Percentiles rank a stretch among this genome's conserved stretches.
Evolutionary conservation across 2,888 invertebrate genomes (phyloP).

Genomic region (Disparrhopalites patrizii): DNA sequence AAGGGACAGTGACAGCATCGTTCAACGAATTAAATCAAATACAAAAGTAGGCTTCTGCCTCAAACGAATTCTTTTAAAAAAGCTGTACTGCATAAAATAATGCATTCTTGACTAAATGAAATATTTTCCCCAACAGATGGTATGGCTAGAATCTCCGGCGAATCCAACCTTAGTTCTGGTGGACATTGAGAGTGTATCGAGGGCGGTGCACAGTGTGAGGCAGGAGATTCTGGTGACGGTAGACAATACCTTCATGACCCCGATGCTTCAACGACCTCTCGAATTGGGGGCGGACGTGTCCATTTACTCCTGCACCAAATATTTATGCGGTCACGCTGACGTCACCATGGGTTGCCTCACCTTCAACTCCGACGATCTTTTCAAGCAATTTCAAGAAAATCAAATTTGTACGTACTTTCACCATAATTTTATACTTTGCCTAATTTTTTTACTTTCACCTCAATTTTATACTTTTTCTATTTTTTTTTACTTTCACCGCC

Average conservation of each 20-base stretch:
- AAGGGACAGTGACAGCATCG: conserved; percentile 53
- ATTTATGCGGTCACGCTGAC: conserved; percentile 62
- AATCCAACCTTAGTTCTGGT: conserved; percentile 60
- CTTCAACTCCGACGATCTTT: conserved; percentile 54
- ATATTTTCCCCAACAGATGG: conserved; percentile 49
- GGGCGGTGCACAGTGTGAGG: conserved; percentile 50
- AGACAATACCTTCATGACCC: conserved; percentile 56
- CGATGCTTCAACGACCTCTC: conserved; percentile 55
- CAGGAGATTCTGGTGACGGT: conserved; percentile 51
- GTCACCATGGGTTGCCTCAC: conserved; percentile 59
- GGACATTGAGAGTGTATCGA: conserved; percentile 56
- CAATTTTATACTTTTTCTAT: too few relatives aligned
- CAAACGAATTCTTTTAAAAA: neutral
- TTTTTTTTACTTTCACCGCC: too few relatives aligned
- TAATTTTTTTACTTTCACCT: neutral
- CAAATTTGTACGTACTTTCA: conserved; percentile 53
- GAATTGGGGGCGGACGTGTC: conserved; percentile 59
- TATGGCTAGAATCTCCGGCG: conserved; percentile 62
- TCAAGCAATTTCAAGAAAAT: conserved; percentile 55
- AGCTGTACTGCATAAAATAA: neutral
- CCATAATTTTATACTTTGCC: neutral
- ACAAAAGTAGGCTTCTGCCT: conserved; percentile 55
- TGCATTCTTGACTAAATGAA: neutral
- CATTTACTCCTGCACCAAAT: conserved; percentile 61
- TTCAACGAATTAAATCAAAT: conserved; percentile 54